Conservation (phyloP, 2,113 vertebrate genomes). For the Gasterosteus aculeatus region DNA sequence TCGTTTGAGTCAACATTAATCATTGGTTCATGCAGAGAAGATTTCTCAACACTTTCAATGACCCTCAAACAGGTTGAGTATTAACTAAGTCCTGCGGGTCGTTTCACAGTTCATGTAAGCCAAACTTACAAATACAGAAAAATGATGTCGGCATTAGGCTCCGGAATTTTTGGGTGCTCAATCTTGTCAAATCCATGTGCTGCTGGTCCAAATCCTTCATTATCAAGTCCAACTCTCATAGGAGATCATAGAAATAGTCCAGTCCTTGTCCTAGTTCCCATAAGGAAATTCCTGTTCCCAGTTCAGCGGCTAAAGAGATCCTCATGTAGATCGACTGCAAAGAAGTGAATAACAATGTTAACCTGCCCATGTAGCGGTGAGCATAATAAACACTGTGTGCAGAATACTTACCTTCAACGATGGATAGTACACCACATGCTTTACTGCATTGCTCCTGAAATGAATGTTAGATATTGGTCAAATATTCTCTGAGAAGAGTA, state of each 20-base stretch:
- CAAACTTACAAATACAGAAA: not conserved
- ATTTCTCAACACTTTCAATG: constrained; percentile 12
- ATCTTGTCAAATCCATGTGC: constrained; percentile 21
- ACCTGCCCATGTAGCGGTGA: not conserved
- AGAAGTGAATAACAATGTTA: constrained; percentile 23
- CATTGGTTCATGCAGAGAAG: not conserved
- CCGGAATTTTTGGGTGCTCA: constrained; percentile 10
- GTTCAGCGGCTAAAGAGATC: constrained; percentile 88
- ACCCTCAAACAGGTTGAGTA: constrained; percentile 28
- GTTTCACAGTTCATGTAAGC: constrained; percentile 20
- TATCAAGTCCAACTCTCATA: constrained; percentile 77
- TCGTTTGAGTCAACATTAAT: constrained; percentile 24
- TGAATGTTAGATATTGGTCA: constrained; percentile 37
- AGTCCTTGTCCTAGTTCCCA: constrained; percentile 99
- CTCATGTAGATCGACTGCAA: constrained; percentile 89
- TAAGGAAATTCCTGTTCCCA: constrained; percentile 94
- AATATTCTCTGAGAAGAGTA: not conserved
- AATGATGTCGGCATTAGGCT: not conserved
- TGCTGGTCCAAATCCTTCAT: constrained; percentile 26
- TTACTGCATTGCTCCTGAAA: constrained; percentile 88
- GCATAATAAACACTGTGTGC: not conserved
- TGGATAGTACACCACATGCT: constrained; percentile 91
- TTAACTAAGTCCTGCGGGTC: constrained; percentile 31
- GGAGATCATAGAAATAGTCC: constrained; percentile 98
- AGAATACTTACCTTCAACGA: constrained; percentile 87